These are phyloP conservation scores for Rotaria sp. DNA, from an alignment of 2,888 invertebrate genomes.

Conservation along the genomic window DNA sequence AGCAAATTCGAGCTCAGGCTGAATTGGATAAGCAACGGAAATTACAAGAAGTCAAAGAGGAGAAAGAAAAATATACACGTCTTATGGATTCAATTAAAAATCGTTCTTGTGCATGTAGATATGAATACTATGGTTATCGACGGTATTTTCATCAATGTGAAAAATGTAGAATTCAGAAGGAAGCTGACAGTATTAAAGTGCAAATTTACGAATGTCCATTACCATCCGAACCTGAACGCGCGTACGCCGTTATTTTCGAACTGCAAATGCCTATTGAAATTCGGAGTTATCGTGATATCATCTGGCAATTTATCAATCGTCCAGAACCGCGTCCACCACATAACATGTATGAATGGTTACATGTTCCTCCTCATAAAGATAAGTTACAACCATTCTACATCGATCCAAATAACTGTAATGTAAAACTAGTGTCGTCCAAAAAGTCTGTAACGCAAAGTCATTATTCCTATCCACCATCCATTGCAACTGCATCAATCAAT, in stretches of 20 bases:
- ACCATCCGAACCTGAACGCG: not conserved
- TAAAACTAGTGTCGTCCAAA: not conserved
- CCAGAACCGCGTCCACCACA: not conserved
- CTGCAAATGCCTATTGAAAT: not conserved
- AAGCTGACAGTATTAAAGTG: not conserved
- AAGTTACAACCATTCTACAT: not conserved
- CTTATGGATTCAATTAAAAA: too few relatives aligned
- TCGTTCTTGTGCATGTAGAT: too few relatives aligned
- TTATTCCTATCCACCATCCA: not conserved
- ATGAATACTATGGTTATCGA: too few relatives aligned
- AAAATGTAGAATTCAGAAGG: not conserved
- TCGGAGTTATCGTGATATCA: not conserved
- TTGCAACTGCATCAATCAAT: not conserved
- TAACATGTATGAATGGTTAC: not conserved
- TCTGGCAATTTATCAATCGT: constrained; percentile 10
- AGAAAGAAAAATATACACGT: too few relatives aligned
- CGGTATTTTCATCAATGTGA: not conserved
- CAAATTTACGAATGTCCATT: not conserved
- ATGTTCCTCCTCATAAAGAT: not conserved
- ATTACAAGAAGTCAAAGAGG: too few relatives aligned
- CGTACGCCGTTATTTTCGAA: not conserved
- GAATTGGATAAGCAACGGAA: too few relatives aligned
- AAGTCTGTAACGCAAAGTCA: not conserved
- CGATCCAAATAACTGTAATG: not conserved
- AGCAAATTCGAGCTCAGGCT: too few relatives aligned